Base-by-base conservation (phyloP, 2,888 invertebrate genomes). In the Protonemura montana region DNA sequence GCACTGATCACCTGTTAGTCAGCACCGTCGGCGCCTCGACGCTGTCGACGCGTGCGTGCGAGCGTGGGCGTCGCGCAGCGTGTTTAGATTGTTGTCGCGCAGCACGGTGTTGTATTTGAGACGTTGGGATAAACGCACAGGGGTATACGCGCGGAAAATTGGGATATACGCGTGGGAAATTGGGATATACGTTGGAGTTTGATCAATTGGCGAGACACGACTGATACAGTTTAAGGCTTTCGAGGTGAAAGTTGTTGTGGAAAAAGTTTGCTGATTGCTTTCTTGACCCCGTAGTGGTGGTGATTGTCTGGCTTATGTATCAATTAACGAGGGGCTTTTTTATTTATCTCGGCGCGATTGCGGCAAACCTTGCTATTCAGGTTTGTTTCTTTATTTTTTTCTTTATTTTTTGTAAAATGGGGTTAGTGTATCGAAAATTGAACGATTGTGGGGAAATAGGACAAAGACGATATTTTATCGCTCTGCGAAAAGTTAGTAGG, bases 1-100 rank as follows among this genome's bases (percentile, higher is more conserved):
- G 59, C 59, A 59, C 59, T 59, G 59, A 78, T 27, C 78, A 78
- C 78, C 78, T 78, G 78, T 78, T 78, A 26, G 78, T n/a, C 78
- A 27, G 26, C 78, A 27, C 16, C 78, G 26, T 10, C 25, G 28
- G 27, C 78, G 78, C 10, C 78, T 25, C 78, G 7, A 21, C 78
- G 28, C 78, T 28, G 78, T 27, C 6, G 78, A 7, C 78, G 78
- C 78, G n/a, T n/a, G n/a, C n/a, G n/a, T n/a, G n/a, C n/a, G n/a
- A 26, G 78, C 26, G 25, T 10, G 26, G 10, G 26, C 78, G 78
- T 21, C n/a, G 78, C 78, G 78, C 28, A 27, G 78, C 78, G 59
- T 35, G 35, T 10, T 3, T 10, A 10, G 35, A 6, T 35, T 35
- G 78, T 3, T 2, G 78, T 3, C n/a, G 78, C 78, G 78, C 28